Evolutionary conservation across 1,140 invertebrate species (phyloP), one percentile per base, ranked within the genome.

Genomic region (Musca domestica): DNA sequence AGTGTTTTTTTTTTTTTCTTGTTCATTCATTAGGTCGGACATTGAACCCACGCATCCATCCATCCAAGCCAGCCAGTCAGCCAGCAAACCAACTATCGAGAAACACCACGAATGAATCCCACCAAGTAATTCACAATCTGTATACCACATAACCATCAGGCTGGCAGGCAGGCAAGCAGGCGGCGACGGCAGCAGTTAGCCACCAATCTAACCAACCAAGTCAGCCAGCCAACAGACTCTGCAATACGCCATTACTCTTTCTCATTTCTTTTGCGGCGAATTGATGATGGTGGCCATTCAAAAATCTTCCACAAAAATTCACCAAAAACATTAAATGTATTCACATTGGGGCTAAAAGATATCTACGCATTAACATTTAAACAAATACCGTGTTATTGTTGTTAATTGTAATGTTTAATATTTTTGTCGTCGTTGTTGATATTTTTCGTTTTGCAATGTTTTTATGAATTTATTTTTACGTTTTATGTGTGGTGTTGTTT

Each of bases 331-430:
- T 66, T 51, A 52, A 17, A 52, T 19, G 46, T 65, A 49, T 51
- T 66, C 51, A 66, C 23, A 66, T 48, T n/a, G n/a, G n/a, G n/a
- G n/a, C n/a, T n/a, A n/a, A n/a, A n/a, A 64, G 34, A 64, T 64
- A 63, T 63, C 61, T 41, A 41, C 34, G 34, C 34, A 41, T 41
- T 41, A 41, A 41, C 6, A 41, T 41, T n/a, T 7, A 41, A 41
- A 41, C 10, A 41, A 41, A 41, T 41, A 12, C 34, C 34, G 10
- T 10, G 34, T 9, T 41, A 41, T 41, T 41, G 4, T 41, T 41
- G 34, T 41, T 41, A 41, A 41, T 41, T 41, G 34, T 41, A 41
- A 10, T 41, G 34, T 41, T 41, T 41, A 41, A 41, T 41, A 10
- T 41, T 41, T 41, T 41, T 5, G 34, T 41, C 9, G 27, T 41